Evolutionary conservation across 2,113 vertebrate species (phyloP).

Genomic region (Urocynchramus pylzowi): DNA sequence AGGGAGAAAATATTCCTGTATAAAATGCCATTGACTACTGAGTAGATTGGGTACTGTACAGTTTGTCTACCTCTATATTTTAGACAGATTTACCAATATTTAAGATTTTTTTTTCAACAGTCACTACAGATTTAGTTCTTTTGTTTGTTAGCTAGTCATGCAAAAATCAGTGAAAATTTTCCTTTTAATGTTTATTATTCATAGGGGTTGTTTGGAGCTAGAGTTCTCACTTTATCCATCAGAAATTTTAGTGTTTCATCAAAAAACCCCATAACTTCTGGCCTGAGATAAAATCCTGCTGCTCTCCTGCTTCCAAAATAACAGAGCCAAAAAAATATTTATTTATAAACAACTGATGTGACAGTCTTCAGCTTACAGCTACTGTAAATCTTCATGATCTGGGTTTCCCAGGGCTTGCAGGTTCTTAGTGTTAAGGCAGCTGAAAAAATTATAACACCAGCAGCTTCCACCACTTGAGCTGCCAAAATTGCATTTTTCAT

Average conservation of each 20-base stretch:
- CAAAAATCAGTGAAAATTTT: background rate
- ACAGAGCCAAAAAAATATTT: background rate
- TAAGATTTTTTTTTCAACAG: background rate
- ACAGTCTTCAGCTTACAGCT: background rate
- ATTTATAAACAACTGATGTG: background rate
- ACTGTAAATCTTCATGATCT: background rate
- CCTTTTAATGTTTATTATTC: conserved; percentile 16
- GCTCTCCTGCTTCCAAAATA: background rate
- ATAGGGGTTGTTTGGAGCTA: background rate
- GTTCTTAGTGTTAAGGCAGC: background rate
- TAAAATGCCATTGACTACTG: background rate
- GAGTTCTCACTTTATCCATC: background rate
- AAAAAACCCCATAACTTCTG: background rate
- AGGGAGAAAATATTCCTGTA: background rate
- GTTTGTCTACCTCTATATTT: background rate
- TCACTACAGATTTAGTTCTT: background rate
- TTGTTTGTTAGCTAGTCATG: background rate
- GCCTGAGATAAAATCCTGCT: background rate
- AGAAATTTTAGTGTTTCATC: background rate
- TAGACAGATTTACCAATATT: background rate
- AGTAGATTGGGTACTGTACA: background rate
- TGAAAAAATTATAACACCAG: background rate
- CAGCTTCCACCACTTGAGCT: background rate
- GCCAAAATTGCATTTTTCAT: background rate
- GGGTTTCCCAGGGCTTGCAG: background rate